Conservation (phyloP, 2,797 vertebrate species). For the Oryzias sinensis region DNA sequence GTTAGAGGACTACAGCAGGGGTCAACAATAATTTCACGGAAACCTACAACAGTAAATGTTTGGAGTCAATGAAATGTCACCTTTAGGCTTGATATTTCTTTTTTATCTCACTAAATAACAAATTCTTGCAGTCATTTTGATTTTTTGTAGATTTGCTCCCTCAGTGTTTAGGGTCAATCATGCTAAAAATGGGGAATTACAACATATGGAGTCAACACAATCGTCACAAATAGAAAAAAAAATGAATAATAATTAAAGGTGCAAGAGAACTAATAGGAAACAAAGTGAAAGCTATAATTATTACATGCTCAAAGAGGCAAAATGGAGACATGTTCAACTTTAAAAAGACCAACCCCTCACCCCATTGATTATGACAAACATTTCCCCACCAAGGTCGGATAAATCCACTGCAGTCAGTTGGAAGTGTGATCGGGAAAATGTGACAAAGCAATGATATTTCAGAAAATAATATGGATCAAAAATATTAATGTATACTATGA, state of each 20-base stretch:
- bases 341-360: conserved; percentile 10
- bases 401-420: conserved; percentile 47
- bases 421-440: not conserved
- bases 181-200: conserved; percentile 12
- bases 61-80: not conserved
- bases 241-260: not conserved
- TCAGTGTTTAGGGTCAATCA: too few relatives aligned
- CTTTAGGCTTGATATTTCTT: too few relatives aligned
- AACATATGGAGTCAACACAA: conserved; percentile 6
- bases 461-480: not conserved
- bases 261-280: not conserved
- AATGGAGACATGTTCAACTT: conserved; percentile 28
- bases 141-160: too few relatives aligned
- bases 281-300: conserved; percentile 12
- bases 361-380: conserved; percentile 28
- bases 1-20: conserved; percentile 46
- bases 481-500: not conserved
- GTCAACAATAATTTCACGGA: conserved; percentile 17
- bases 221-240: conserved; percentile 17
- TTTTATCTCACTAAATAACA: too few relatives aligned
- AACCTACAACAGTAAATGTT: not conserved
- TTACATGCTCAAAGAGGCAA: conserved; percentile 29
- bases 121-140: too few relatives aligned
- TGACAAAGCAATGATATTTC: not conserved
- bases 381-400: conserved; percentile 20